Evolutionary conservation across 1,140 invertebrate species (phyloP).

Genomic region (Zaprionus tsacasi): DNA sequence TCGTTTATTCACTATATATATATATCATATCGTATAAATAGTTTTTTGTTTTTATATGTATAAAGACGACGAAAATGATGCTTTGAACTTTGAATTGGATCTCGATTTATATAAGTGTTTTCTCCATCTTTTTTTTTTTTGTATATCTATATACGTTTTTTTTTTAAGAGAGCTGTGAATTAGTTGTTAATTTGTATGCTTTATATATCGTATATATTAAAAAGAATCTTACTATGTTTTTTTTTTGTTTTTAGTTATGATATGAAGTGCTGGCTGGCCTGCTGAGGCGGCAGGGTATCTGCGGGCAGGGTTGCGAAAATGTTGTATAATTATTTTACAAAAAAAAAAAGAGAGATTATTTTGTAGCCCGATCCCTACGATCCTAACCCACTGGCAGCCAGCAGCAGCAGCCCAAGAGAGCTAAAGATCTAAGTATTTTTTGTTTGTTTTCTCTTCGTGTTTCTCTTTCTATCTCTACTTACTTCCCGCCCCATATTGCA

Average conservation of each 20-base stretch:
- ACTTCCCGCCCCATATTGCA: constrained; percentile 58
- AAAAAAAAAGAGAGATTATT: neutral
- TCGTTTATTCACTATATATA: constrained; percentile 40
- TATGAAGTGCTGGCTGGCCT: constrained; percentile 40
- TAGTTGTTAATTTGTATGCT: constrained; percentile 23
- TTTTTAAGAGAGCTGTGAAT: constrained; percentile 30
- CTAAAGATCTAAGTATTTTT: constrained; percentile 12
- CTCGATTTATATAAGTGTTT: constrained; percentile 26
- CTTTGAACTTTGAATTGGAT: constrained; percentile 65
- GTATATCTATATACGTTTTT: constrained; percentile 10
- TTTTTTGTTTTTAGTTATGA: constrained; percentile 33
- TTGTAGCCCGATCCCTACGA: neutral
- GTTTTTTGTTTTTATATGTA: constrained; percentile 51
- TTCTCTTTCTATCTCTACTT: neutral
- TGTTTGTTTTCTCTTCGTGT: neutral
- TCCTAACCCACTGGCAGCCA: neutral
- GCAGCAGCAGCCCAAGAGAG: constrained; percentile 8
- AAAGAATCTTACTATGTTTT: constrained; percentile 14
- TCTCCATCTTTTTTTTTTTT: constrained; percentile 11
- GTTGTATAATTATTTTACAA: constrained; percentile 24
- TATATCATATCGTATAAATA: constrained; percentile 47
- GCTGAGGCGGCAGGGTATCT: neutral
- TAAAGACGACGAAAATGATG: constrained; percentile 77
- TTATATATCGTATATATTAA: constrained; percentile 28
- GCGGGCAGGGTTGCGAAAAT: neutral